A percentile compares a stretch with the other conserved stretches of the same genome.
phyloP scores from a whole-genome alignment of 2,113 vertebrate species.

The Phylloscopus whistleri region DNA sequence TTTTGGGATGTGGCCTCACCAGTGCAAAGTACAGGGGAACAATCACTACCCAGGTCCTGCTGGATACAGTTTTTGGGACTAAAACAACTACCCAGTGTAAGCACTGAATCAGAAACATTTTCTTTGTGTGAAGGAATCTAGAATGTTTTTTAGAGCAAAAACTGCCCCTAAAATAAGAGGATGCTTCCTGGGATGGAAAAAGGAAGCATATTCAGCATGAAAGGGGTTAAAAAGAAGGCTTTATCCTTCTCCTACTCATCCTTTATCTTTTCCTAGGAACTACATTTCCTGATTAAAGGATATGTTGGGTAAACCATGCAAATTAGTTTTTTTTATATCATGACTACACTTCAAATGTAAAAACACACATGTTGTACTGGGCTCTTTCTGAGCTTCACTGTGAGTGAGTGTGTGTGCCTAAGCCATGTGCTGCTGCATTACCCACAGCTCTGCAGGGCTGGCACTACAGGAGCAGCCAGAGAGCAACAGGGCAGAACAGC shows the following conservation, averaged over 20 bases:
- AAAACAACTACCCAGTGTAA: background rate
- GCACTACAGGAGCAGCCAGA: background rate
- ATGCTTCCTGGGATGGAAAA: background rate
- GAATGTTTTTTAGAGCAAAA: background rate
- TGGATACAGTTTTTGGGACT: background rate
- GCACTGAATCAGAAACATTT: background rate
- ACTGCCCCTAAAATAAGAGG: background rate
- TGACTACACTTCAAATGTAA: background rate
- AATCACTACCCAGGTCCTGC: background rate
- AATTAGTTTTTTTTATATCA: background rate
- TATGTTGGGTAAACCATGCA: background rate
- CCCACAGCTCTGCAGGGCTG: rapidly evolving
- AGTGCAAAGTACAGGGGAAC: background rate
- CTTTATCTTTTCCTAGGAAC: background rate
- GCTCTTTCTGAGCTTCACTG: background rate
- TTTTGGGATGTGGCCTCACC: background rate
- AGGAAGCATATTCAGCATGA: background rate
- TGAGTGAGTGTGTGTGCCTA: background rate
- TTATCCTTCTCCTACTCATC: background rate
- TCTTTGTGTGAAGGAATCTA: background rate
- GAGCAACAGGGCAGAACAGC: background rate
- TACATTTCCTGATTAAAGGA: background rate
- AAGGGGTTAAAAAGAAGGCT: background rate
- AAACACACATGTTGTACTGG: background rate
- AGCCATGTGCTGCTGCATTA: background rate